Base-by-base conservation (phyloP, 2,797 vertebrate genomes). In the Podarcis siculus region DNA sequence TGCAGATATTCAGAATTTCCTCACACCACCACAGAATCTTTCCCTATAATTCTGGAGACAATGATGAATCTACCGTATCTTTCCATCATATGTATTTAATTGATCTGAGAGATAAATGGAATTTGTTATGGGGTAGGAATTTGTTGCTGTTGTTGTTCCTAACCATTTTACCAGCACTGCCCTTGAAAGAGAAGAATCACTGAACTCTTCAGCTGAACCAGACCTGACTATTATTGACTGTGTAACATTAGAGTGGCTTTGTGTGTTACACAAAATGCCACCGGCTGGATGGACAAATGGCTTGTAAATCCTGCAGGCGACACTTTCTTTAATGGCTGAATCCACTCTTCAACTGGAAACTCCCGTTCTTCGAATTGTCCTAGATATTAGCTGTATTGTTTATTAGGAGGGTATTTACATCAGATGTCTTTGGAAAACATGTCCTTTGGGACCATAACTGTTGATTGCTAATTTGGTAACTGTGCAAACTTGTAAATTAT, bases 201-300 rank as follows among this genome's bases (percentile, higher is more conserved):
- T 86, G 84, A 45, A 86, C n/a, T 45, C n/a, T 64, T 78, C 45
- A 78, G 10, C 39, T 32, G 78, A 86, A 49, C 61, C 64, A 78
- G n/a, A 35, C 83, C 83, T 75, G 49, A 75, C 17, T 84, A 19
- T 27, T 61, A 19, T 39, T 84, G 32, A 61, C 39, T 13, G 61
- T 49, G 61, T 67, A 82, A 86, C n/a, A 15, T 85, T 66, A 66
- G 73, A 78, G 19, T 77, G 27, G 25, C 37, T 77, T 85, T 77
- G 39, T 39, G 77, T 42, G 61, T 78, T 45, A 77, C 37, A 66
- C 15, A 77, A 86, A 78, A 67, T 78, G 37, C n/a, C 67, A 39
- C 37, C 8, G 66, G 69, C 82, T 84, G 49, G 32, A 86, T 78
- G 61, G 13, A 32, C 61, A 66, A 78, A 49, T 85, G 61, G 84